phyloP scores from a whole-genome alignment of 1,140 invertebrate genomes.

The Magallana angulata region DNA sequence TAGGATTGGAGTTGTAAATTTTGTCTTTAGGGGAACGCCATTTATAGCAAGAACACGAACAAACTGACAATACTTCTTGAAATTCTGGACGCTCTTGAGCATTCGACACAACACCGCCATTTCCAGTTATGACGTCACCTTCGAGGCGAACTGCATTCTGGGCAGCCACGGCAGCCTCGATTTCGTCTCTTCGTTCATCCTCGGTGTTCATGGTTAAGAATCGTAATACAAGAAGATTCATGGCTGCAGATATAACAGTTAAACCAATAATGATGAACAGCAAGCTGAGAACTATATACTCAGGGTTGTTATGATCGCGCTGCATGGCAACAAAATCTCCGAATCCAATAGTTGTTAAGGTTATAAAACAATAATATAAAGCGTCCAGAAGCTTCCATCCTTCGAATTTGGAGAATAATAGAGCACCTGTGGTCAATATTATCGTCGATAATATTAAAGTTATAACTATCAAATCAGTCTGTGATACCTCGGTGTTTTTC shows the following conservation, averaged over 20 bases:
- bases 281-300: slow-evolving; percentile 98
- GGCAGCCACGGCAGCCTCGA: slow-evolving; percentile 88
- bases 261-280: slow-evolving; percentile 99
- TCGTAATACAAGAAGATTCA: slow-evolving; percentile 97
- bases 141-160: slow-evolving; percentile 90
- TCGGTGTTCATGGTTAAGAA: slow-evolving; percentile 99
- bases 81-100: slow-evolving; percentile 76
- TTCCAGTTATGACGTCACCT: slow-evolving; percentile 92
- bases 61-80: slow-evolving; percentile 87
- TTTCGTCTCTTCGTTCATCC: slow-evolving; percentile 93
- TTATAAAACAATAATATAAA: slow-evolving; percentile 99
- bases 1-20: slow-evolving; percentile 52
- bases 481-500: slow-evolving; percentile 86
- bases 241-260: slow-evolving; percentile 98
- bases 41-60: slow-evolving; percentile 89
- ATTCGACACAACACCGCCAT: slow-evolving; percentile 80
- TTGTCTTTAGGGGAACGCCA: slow-evolving; percentile 64
- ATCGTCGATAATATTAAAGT: slow-evolving; percentile 96
- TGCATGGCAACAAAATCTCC: slow-evolving; percentile 86
- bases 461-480: slow-evolving; percentile 97
- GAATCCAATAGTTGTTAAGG: slow-evolving; percentile 95
- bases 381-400: slow-evolving; percentile 99
- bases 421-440: slow-evolving; percentile 96
- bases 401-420: slow-evolving; percentile 96
- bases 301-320: slow-evolving; percentile 96